A percentile compares a stretch with the other conserved stretches of the same genome.
These are phyloP conservation scores for Dromius quadrimaculatus DNA, from an alignment of 2,888 invertebrate genomes.

Conservation along the genomic window DNA sequence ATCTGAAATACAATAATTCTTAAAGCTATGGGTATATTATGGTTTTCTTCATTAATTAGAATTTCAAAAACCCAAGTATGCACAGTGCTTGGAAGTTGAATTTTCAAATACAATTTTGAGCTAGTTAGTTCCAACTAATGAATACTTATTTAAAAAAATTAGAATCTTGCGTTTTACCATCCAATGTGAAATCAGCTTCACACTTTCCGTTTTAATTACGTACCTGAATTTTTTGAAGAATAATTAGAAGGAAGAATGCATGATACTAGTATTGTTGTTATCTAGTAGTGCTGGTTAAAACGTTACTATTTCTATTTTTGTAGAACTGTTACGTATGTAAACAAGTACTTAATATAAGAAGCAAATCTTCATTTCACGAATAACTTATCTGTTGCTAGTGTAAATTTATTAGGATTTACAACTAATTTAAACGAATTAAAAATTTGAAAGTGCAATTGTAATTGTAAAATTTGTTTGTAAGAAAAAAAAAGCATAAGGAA, in stretches of 20 bases:
- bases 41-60: too few relatives aligned
- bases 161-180: too few relatives aligned
- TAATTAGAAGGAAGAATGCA: not conserved
- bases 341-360: constrained; percentile 29
- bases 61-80: too few relatives aligned
- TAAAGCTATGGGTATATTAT: too few relatives aligned
- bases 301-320: constrained; percentile 26
- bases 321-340: constrained; percentile 24
- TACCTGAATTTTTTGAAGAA: not conserved
- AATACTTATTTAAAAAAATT: too few relatives aligned
- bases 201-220: too few relatives aligned
- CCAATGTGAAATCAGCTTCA: too few relatives aligned
- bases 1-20: too few relatives aligned
- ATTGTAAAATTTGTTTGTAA: not conserved
- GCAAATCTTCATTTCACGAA: constrained; percentile 6
- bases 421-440: constrained; percentile 3
- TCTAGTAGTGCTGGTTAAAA: constrained; percentile 15
- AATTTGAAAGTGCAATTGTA: constrained; percentile 21
- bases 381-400: constrained; percentile 21
- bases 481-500: too few relatives aligned
- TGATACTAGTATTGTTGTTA: not conserved
- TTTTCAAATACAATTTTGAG: too few relatives aligned
- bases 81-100: too few relatives aligned
- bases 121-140: too few relatives aligned
- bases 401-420: not conserved